Conservation (phyloP, 2,113 vertebrate species). For the Oreochromis aureus region DNA sequence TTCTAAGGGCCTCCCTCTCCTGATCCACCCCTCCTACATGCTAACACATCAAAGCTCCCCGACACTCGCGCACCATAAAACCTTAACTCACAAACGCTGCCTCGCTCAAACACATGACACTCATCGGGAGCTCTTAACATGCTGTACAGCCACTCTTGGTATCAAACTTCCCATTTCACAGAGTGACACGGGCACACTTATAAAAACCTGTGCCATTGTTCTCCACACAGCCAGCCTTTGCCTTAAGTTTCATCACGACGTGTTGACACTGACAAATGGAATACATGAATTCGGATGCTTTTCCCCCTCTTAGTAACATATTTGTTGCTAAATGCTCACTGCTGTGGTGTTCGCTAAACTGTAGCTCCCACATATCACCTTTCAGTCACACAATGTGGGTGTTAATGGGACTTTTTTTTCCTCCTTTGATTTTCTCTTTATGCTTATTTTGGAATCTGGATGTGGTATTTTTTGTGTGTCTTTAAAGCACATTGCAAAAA, state of each 20-base stretch:
- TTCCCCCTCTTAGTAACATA: not conserved
- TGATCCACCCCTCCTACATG: not conserved
- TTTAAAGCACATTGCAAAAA: not conserved
- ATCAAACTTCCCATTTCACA: not conserved
- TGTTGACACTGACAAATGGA: not conserved
- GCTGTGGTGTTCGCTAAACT: not conserved
- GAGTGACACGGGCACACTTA: not conserved
- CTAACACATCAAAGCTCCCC: slow-evolving; percentile 16
- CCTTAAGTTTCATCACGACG: not conserved
- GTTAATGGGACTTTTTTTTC: not conserved
- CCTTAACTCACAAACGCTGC: not conserved
- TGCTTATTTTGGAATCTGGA: not conserved
- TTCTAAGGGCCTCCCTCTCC: not conserved
- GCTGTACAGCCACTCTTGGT: slow-evolving; percentile 2
- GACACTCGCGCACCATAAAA: not conserved
- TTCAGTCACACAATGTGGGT: slow-evolving; percentile 5
- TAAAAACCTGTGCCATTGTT: not conserved
- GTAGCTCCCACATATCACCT: not conserved
- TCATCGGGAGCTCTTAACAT: not conserved
- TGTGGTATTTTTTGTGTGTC: not conserved
- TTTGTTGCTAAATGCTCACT: not conserved
- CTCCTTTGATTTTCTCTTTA: not conserved
- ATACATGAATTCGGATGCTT: not conserved
- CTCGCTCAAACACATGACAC: not conserved
- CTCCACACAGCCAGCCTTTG: not conserved